Evolutionary conservation across 2,888 invertebrate species (phyloP), one percentile per base, ranked within the genome.

Genomic region (Drosophila anomelani): DNA sequence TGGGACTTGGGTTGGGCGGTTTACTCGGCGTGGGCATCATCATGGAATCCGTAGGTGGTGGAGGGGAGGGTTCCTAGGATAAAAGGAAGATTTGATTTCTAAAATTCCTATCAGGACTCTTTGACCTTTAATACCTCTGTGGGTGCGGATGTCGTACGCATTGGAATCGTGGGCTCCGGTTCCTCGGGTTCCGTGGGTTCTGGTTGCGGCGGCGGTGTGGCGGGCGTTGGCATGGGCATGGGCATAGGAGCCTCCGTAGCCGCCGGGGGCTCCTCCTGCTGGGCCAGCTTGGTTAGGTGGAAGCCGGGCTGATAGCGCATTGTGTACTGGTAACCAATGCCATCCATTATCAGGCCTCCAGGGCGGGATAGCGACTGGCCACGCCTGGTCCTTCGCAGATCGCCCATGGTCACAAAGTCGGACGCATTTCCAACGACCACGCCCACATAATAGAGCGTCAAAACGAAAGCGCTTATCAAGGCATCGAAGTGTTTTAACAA

Each of bases 401-500:
- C 56, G 54, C 70, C 66, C 75, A 81, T 43, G 41, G 91, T 91
- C 56, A 91, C 78, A 80, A 91, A 91, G 66, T 66, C 66, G 17
- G 64, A 64, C 38, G 79, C 79, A 32, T 72, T 75, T 17, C 61
- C 70, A 57, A 60, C 71, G 58, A 55, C 67, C 75, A 76, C 84
- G 77, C 88, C 88, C 80, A 85, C 85, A 85, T 85, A 85, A 89
- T 81, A 79, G 57, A 89, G 77, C 88, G 76, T 76, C 76, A 85
- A 85, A 81, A 80, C 70, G 61, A 85, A 76, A 74, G 75, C 88
- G 73, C 78, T 89, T 88, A 89, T 88, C 88, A 78, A 78, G 72
- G 80, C 89, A 78, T 82, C 76, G 83, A 41, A 58, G 58, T 83
- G 77, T 71, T 73, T 76, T 77, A 77, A 79, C 91, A 89, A 90